Base-by-base conservation (phyloP, 1,140 invertebrate genomes). In the Phortica variegata region DNA sequence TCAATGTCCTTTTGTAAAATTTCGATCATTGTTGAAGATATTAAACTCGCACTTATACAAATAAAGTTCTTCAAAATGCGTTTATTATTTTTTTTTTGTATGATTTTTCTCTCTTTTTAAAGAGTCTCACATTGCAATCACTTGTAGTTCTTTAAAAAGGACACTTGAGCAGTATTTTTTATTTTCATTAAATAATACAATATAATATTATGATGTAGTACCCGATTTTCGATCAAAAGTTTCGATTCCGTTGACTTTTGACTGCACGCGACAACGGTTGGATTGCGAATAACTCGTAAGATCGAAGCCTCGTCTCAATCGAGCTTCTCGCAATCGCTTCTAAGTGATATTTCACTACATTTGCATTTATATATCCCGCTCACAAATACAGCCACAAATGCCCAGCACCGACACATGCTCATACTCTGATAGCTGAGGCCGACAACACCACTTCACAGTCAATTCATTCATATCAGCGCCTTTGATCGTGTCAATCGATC, bases 401-500 rank as follows among this genome's bases (percentile, higher is more conserved):
- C 31, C 12, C 29, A 36, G 39, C 34, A 31, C 32, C 37, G 36
- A 43, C 26, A 43, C 33, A 48, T 56, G 59, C 49, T 33, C 13
- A 26, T 15, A 52, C 58, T 39, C 33, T 36, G 39, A 40, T n/a
- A 38, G 55, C 36, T 43, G 37, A 48, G 38, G 49, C 58, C 49
- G 58, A 52, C 33, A 43, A 46, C 56, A 62, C 57, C 49, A 7
- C 26, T 48, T 54, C 55, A 43, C 42, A 45, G 54, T 43, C 47
- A 62, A 59, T 66, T 62, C 53, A 51, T 59, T 61, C 51, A 65
- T 66, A 66, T 71, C 66, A 71, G 58, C 62, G 61, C n/a, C 56
- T 72, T 71, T 63, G 68, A 72, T 72, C 63, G 60, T 68, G 63
- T 72, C 68, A 60, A 72, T 71, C 60, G 68, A 71, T 72, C 58